Percentiles rank a stretch among this genome's conserved stretches.
phyloP scores from a whole-genome alignment of 1,140 invertebrate species.

The Lordiphosa collinella region DNA sequence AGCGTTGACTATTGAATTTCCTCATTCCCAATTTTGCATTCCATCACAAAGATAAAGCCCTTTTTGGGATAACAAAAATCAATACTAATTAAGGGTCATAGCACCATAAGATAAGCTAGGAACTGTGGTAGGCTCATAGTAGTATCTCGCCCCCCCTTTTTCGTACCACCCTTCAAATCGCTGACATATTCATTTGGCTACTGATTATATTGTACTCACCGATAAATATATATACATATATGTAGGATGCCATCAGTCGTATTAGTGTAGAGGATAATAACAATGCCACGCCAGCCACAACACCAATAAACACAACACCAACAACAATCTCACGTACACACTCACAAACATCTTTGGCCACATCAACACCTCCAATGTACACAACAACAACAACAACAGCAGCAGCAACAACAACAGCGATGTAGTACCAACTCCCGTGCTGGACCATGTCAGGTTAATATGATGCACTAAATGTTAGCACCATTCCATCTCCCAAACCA shows the following conservation, averaged over 20 bases:
- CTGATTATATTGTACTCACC: not conserved
- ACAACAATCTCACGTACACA: slow-evolving; percentile 37
- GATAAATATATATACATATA: slow-evolving; percentile 8
- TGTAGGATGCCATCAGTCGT: slow-evolving; percentile 54
- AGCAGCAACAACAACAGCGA: slow-evolving; percentile 15
- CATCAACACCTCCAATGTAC: slow-evolving; percentile 24
- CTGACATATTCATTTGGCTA: no score
- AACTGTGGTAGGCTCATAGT: no score
- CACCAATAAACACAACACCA: slow-evolving; percentile 6
- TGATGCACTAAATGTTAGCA: slow-evolving; percentile 17
- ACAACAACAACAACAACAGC: slow-evolving; percentile 1
- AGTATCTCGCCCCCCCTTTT: no score
- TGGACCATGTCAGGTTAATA: slow-evolving; percentile 63
- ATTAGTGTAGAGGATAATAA: slow-evolving; percentile 58
- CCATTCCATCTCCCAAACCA: slow-evolving; percentile 4
- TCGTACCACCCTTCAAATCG: no score
- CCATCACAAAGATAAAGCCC: no score
- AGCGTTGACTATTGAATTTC: no score
- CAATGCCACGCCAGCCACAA: slow-evolving; percentile 27
- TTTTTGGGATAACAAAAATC: no score
- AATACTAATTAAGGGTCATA: no score
- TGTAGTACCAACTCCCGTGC: slow-evolving; percentile 9
- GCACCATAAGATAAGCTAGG: no score
- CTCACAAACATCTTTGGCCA: slow-evolving; percentile 26
- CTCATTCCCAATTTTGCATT: no score